Evolutionary conservation across 2,113 vertebrate species (phyloP).

Genomic region (Psittacula cyanocephala): DNA sequence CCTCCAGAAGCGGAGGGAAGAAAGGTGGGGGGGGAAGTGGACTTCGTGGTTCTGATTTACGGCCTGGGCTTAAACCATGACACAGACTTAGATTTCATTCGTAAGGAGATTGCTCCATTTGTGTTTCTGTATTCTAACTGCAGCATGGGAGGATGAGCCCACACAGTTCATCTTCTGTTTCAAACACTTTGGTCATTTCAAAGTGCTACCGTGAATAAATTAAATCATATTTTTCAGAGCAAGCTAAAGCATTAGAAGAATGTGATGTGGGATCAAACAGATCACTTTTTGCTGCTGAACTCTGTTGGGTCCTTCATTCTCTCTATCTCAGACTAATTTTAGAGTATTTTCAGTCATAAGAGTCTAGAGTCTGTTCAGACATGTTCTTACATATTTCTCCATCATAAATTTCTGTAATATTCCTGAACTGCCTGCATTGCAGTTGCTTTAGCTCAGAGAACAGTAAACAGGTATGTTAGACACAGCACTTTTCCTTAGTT

Average conservation of each 20-base stretch:
- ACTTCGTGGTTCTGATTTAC: too few relatives aligned
- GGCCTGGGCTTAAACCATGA: too few relatives aligned
- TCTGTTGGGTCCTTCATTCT: neutral
- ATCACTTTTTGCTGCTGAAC: neutral
- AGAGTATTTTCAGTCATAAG: neutral
- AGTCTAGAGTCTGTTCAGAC: neutral
- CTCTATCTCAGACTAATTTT: neutral
- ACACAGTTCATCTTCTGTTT: constrained; percentile 43
- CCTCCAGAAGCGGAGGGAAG: too few relatives aligned
- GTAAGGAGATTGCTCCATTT: neutral
- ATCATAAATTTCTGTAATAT: neutral
- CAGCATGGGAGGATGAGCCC: neutral
- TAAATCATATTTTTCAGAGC: constrained; percentile 36
- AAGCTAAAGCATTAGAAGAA: constrained; percentile 37
- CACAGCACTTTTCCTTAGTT: neutral
- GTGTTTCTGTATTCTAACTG: neutral
- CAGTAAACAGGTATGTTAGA: neutral
- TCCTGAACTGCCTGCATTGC: neutral
- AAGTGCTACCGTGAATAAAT: constrained; percentile 12
- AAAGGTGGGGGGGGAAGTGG: too few relatives aligned
- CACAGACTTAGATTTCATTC: constrained; percentile 29
- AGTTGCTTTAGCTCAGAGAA: neutral
- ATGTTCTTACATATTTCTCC: neutral
- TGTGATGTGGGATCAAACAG: constrained; percentile 7
- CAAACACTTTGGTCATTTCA: neutral